Evolutionary conservation across 2,113 vertebrate genomes (phyloP), one percentile per base, ranked within the genome.

Genomic region (Mastomys natalensis): DNA sequence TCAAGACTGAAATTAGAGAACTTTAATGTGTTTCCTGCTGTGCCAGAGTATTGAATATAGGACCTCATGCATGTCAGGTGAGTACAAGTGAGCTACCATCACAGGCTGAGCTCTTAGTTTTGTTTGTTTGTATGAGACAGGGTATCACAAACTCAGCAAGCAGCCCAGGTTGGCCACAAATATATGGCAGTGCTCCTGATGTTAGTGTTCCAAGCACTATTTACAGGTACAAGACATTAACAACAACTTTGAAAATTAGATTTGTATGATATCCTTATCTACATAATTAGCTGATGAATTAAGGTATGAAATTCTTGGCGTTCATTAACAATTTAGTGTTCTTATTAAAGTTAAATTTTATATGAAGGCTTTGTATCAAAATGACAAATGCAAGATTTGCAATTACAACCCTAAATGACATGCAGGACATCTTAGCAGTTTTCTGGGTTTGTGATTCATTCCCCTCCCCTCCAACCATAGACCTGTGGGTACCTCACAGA

Each of bases 291-390:
- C 7, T 66, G 37, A 3, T 89, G 9, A 80, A 76, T 86, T 92
- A 40, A 5, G 15, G 2, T 53, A n/a, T 66, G 5, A 2, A 34
- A 66, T 85, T 91, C 70, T 87, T 84, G 26, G 11, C 70, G 13
- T 51, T 12, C 24, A 7, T 73, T 73, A 16, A 73, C 24, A 60
- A 64, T 68, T 70, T 11, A 73, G 34, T 89, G 58, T 82, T 92
- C 5, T 66, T 95, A 8, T 37, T 64, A 26, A 72, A 53, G 15
- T 88, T 74, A 43, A 51, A 29, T 90, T 90, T 90, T 90, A 24
- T 76, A 26, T 78, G 55, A 51, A 17, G 43, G 2, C 37, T 77
- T 77, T 31, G 55, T 48, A 45, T 48, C 55, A 90, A 31, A 62
- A 62, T 77, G 31, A 51, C 5, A 11, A n/a, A 1, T 0, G 0